Base-by-base conservation (phyloP, 2,113 vertebrate genomes). In the Vulpes ferrilata region DNA sequence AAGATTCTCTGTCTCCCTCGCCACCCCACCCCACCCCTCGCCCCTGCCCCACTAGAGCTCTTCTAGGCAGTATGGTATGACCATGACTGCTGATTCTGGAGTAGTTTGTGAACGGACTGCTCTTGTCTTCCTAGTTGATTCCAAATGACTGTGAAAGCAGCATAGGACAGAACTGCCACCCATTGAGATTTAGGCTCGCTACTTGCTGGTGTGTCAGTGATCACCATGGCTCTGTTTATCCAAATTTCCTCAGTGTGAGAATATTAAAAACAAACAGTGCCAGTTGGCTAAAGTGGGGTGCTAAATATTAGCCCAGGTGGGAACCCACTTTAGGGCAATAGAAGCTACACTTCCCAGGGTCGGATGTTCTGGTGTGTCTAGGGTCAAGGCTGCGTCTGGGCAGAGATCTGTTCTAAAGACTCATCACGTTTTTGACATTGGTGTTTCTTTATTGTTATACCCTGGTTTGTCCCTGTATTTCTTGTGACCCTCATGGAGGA, bases 361-460 rank as follows among this genome's bases (percentile, higher is more conserved):
- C 32, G 11, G 51, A 11, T 8, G 6, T 35, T 59, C 22, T 19
- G 35, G 8, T 38, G 32, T 5, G 32, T 9, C 60, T 89, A 9
- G 0, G 27, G 27, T 20, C 59, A 32, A 76, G 13, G 19, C 86
- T 48, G 2, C 74, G n/a, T 57, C 55, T 89, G 1, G 17, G 20
- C 35, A 62, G 59, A 65, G 60, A n/a, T 22, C 22, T 13, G 0
- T 76, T 83, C 67, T 48, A 48, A 30, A 6, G 27, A 10, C 55
- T 27, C 38, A 9, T 27, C 10, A 8, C 78, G 19, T 20, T 20
- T 57, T 84, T 6, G 15, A 5, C 10, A 6, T 48, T 2, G 0
- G 22, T 17, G 7, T 76, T 43, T 73, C 32, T 55, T 25, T 16
- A 32, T 59, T 43, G 64, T 64, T 53, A 59, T 30, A 32, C 17